phyloP scores from a whole-genome alignment of 2,888 invertebrate species.

The Hetaerina titia region DNA sequence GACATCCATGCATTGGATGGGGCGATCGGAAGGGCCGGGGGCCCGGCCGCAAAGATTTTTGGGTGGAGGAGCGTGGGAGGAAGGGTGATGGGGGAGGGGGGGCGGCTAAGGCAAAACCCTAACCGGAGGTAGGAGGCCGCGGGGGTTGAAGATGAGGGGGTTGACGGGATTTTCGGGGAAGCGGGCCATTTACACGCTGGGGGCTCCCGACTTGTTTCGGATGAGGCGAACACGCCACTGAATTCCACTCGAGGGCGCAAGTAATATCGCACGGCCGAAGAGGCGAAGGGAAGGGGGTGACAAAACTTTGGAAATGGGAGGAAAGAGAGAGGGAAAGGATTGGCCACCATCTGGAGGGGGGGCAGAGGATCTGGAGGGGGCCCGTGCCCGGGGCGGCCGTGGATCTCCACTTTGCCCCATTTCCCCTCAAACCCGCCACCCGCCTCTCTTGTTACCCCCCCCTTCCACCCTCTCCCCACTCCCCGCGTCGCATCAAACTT shows the following conservation, averaged over 20 bases:
- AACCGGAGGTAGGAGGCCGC: not conserved
- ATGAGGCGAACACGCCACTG: not conserved
- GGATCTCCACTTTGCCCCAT: too few species aligned
- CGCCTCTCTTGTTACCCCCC: not conserved
- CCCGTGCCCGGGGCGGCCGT: too few species aligned
- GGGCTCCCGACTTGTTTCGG: not conserved
- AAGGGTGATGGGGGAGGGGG: constrained; percentile 22
- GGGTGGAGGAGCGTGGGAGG: constrained; percentile 4
- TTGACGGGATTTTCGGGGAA: not conserved
- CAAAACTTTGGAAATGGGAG: not conserved
- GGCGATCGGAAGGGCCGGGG: not conserved
- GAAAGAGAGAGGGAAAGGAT: not conserved
- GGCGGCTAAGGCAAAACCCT: not conserved
- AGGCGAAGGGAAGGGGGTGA: not conserved
- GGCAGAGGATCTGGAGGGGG: too few species aligned
- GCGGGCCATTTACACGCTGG: not conserved
- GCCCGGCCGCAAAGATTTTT: not conserved
- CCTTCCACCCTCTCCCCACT: not conserved
- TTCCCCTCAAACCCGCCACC: not conserved
- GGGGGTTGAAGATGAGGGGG: not conserved
- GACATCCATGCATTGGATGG: constrained; percentile 74
- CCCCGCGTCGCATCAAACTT: not conserved
- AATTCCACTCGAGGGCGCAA: constrained; percentile 1
- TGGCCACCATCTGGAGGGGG: constrained; percentile 9
- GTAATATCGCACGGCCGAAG: constrained; percentile 8